Conservation (phyloP, 2,113 vertebrate species). For the Arvicanthis niloticus region DNA sequence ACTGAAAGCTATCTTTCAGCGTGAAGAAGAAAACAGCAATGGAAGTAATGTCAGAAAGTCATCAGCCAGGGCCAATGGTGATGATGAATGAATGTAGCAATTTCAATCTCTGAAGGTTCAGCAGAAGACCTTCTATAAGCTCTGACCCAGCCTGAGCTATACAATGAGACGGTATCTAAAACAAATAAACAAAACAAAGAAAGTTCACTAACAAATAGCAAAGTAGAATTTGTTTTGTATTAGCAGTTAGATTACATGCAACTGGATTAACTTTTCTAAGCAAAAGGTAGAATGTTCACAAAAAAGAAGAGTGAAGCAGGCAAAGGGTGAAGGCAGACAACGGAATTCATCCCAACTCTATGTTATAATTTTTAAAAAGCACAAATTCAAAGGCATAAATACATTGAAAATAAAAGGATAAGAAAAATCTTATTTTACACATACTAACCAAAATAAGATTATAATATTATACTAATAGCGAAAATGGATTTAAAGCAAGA, state of each 20-base stretch:
- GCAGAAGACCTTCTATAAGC: too few species aligned
- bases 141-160: not conserved
- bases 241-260: not conserved
- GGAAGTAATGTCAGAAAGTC: not conserved
- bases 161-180: not conserved
- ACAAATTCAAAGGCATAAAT: not conserved
- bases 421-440: not conserved
- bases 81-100: not conserved
- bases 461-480: not conserved
- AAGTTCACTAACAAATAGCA: not conserved
- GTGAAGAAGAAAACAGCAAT: not conserved
- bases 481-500: conserved; percentile 20
- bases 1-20: conserved; percentile 5
- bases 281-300: not conserved
- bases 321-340: not conserved
- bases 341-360: not conserved
- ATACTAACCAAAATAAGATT: not conserved
- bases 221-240: not conserved
- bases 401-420: not conserved
- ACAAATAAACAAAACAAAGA: not conserved
- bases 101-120: too few species aligned
- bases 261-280: not conserved
- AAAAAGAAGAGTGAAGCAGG: not conserved
- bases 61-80: too few species aligned
- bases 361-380: not conserved